Base-by-base conservation (phyloP, 2,113 vertebrate species). In the Ptilorrhoa leucosticta region DNA sequence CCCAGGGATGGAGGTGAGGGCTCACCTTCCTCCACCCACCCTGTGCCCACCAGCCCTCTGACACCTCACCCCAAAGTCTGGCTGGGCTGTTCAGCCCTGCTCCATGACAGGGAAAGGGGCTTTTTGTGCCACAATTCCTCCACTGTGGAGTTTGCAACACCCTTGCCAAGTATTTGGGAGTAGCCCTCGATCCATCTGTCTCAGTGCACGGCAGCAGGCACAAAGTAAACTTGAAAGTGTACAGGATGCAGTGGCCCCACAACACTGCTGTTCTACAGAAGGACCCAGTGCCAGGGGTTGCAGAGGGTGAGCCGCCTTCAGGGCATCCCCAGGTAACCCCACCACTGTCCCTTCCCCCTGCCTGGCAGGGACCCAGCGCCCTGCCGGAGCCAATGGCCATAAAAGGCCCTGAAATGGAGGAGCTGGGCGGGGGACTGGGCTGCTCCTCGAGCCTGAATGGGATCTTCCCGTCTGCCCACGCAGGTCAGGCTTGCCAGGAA, bases 401-500 rank as follows among this genome's bases (percentile, higher is more conserved):
- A 97, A 96, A 97, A 97, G 97, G 97, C 76, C 71, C 70, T 95
- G 76, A 94, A 96, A 92, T 30, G 42, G 71, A 94, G 72, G 44
- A 91, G 61, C 39, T 3, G n/a, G 69, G 54, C 1, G 30, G 79
- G 56, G 33, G 71, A 35, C 3, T 0, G 13, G 70, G 63, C 85
- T 85, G 53, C n/a, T 85, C 22, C 61, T 92, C 6, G 0, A 54
- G 48, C 37, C 35, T 4, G 5, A 78, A 60, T 15, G 2, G 85
- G 63, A 91, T 93, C 4, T 9, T 87, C 84, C 33, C 4, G 0
- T 77, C 92, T 93, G 70, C 78, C 88, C 82, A 72, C 28, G 1
- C 53, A 10, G 61, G 60, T 65, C 61, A 28, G n/a, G 35, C 82
- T 90, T 82, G 75, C 75, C 45, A 60, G 89, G 58, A 87, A 15